phyloP scores from a whole-genome alignment of 2,888 invertebrate genomes.

The Macropis europaea region DNA sequence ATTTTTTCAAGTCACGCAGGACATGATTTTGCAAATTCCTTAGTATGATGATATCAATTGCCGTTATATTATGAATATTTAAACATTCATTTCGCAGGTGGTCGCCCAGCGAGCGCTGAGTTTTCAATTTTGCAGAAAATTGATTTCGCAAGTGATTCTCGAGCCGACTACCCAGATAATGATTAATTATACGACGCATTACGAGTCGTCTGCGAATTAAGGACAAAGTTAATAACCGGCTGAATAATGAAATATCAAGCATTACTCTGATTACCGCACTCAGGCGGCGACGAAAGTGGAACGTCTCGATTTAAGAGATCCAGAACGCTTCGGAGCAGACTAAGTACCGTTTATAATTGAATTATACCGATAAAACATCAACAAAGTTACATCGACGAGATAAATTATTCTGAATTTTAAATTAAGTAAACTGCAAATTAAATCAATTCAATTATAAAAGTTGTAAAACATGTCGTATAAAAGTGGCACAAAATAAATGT shows the following conservation, averaged over 20 bases:
- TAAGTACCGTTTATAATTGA: no score
- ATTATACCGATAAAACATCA: background rate
- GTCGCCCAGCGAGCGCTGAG: background rate
- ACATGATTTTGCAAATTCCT: no score
- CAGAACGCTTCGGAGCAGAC: no score
- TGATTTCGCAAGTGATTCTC: conserved; percentile 4
- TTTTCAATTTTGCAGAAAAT: background rate
- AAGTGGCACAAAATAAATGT: no score
- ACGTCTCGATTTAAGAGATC: conserved; percentile 1
- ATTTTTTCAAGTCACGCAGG: no score
- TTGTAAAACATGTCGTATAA: no score
- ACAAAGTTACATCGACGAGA: background rate
- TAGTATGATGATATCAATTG: no score
- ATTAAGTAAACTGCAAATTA: no score
- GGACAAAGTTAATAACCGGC: background rate
- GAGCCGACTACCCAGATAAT: background rate
- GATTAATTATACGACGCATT: conserved; percentile 8
- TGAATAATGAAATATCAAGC: conserved; percentile 21
- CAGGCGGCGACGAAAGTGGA: background rate
- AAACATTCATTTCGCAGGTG: background rate
- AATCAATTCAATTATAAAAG: no score
- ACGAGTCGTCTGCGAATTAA: conserved; percentile 6
- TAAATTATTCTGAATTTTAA: no score
- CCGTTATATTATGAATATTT: no score
- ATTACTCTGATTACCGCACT: background rate